phyloP scores from a whole-genome alignment of 2,797 vertebrate species.

The Enoplosus armatus region DNA sequence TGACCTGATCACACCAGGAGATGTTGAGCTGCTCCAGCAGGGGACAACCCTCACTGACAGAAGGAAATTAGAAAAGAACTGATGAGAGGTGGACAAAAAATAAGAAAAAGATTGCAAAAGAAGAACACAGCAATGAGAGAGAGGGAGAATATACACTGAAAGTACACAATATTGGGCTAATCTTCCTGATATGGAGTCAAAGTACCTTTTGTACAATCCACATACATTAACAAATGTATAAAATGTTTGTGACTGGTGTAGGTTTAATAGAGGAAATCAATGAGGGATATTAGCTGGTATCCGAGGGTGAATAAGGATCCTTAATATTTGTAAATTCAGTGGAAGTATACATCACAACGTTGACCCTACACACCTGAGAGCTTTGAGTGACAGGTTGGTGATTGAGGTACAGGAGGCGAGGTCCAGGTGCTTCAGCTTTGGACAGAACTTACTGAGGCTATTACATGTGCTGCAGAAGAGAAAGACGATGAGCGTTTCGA shows the following conservation, averaged over 20 bases:
- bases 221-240: background rate
- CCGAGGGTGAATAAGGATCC: background rate
- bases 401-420: slow-evolving; percentile 98
- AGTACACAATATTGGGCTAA: background rate
- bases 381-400: slow-evolving; percentile 98
- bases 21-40: slow-evolving; percentile 97
- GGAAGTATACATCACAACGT: too few species aligned
- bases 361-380: slow-evolving; percentile 89
- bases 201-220: background rate
- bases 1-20: slow-evolving; percentile 99
- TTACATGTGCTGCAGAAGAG: slow-evolving; percentile 91
- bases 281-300: background rate
- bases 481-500: background rate
- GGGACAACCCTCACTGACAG: slow-evolving; percentile 94
- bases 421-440: slow-evolving; percentile 97
- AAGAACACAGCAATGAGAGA: background rate
- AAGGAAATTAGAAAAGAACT: background rate
- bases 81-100: background rate
- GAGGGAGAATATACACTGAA: background rate
- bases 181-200: background rate
- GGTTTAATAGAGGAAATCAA: background rate
- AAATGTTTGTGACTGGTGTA: too few species aligned
- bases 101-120: background rate
- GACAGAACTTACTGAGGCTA: slow-evolving; percentile 99
- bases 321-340: background rate